These are phyloP conservation scores for Solea senegalensis DNA, from an alignment of 2,113 vertebrate genomes.

Conservation along the genomic window DNA sequence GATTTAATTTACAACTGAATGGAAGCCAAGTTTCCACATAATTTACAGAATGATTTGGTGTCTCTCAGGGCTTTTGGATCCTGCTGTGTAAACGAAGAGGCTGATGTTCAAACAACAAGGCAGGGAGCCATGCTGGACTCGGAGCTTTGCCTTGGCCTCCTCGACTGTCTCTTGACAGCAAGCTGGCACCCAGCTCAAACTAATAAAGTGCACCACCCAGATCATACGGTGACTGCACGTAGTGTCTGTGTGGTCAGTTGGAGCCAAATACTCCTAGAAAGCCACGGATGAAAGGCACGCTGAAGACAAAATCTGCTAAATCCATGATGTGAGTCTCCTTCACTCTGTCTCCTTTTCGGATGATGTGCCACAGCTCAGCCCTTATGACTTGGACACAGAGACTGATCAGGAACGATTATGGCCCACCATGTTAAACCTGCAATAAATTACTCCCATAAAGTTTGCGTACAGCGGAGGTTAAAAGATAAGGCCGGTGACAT, in stretches of 20 bases:
- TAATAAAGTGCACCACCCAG: constrained; percentile 67
- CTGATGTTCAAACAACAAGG: constrained; percentile 64
- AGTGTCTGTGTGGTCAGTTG: constrained; percentile 66
- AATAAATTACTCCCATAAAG: constrained; percentile 31
- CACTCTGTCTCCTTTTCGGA: constrained; percentile 27
- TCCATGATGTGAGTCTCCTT: constrained; percentile 27
- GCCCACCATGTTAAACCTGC: constrained; percentile 32
- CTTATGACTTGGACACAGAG: constrained; percentile 25
- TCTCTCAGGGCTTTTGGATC: constrained; percentile 50
- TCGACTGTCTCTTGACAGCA: constrained; percentile 60
- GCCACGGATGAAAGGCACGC: constrained; percentile 43
- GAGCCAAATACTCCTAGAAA: constrained; percentile 34
- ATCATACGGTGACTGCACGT: constrained; percentile 33
- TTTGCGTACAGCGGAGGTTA: constrained; percentile 3
- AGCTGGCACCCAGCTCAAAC: constrained; percentile 56
- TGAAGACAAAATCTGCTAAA: constrained; percentile 47
- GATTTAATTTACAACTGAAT: constrained; percentile 59
- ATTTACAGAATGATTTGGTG: constrained; percentile 35
- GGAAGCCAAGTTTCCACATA: constrained; percentile 51
- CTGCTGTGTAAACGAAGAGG: constrained; percentile 65
- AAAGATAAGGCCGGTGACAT: not conserved
- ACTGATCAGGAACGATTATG: constrained; percentile 29
- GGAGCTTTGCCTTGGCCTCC: constrained; percentile 63
- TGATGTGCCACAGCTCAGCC: constrained; percentile 21
- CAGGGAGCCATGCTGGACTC: constrained; percentile 55